Conservation (phyloP, 2,113 vertebrate genomes). For the Ceyx cyanopectus region DNA sequence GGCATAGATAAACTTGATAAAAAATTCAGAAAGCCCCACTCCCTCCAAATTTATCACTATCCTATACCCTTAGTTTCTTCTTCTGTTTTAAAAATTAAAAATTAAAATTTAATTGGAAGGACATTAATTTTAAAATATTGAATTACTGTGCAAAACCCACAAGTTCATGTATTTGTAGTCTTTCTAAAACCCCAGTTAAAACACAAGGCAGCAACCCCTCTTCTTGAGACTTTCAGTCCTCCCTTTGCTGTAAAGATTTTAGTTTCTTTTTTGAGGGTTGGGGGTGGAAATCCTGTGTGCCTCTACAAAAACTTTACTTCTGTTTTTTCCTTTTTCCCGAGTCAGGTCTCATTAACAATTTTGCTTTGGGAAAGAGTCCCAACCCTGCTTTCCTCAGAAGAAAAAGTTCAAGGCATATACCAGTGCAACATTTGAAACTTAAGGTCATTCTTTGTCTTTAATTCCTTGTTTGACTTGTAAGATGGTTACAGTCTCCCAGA, state of each 20-base stretch:
- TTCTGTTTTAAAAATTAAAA: not conserved
- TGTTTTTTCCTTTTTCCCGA: not conserved
- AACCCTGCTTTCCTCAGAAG: not conserved
- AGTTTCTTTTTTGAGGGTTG: not conserved
- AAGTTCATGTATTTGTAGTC: not conserved
- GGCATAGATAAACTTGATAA: not conserved
- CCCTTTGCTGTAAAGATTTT: not conserved
- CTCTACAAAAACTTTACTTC: not conserved
- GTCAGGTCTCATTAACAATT: not conserved
- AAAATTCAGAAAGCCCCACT: not conserved
- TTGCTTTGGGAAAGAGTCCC: not conserved
- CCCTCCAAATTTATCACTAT: not conserved
- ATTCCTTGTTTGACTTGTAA: not conserved
- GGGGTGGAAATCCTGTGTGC: not conserved
- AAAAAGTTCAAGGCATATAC: not conserved
- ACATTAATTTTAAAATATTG: not conserved
- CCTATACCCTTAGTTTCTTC: not conserved
- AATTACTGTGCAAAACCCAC: not conserved
- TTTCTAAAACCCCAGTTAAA: not conserved
- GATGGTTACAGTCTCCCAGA: not conserved
- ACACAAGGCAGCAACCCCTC: not conserved
- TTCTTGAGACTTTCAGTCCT: not conserved
- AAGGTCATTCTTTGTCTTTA: not conserved
- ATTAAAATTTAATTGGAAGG: not conserved
- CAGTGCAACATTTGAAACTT: not conserved